Conservation (phyloP, 2,888 invertebrate genomes). For the Syrphus vitripennis region DNA sequence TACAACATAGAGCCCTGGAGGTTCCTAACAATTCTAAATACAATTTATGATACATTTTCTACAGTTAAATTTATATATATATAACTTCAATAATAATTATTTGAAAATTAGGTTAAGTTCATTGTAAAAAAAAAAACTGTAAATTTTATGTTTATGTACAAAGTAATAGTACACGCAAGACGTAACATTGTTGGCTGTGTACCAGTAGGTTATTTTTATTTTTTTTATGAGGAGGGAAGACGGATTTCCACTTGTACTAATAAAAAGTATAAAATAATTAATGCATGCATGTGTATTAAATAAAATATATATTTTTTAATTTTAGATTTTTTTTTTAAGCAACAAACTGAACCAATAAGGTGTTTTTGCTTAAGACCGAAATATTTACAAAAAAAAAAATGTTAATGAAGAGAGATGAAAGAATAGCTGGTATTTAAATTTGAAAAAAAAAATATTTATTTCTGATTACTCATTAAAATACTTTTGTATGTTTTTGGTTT, state of each 20-base stretch:
- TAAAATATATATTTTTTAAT: neutral
- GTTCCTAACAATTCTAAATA: conserved; percentile 66
- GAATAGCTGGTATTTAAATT: neutral
- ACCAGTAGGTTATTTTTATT: neutral
- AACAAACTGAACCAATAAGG: neutral
- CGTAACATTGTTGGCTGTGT: neutral
- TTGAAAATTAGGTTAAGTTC: conserved; percentile 18
- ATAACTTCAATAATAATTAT: conserved; percentile 49
- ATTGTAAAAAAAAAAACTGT: conserved; percentile 24
- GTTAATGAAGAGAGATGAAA: conserved; percentile 23
- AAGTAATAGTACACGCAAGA: conserved; percentile 16
- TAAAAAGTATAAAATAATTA: neutral
- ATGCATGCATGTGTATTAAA: conserved; percentile 27
- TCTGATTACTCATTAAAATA: neutral
- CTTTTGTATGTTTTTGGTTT: neutral
- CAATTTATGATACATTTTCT: conserved; percentile 68
- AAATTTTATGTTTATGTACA: conserved; percentile 9
- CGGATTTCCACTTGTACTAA: conserved; percentile 34
- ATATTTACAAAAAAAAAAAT: neutral
- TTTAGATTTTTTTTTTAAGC: neutral
- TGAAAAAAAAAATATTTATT: neutral
- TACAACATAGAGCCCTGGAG: conserved; percentile 60
- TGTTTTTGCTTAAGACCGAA: neutral
- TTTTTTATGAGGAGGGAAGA: conserved; percentile 41
- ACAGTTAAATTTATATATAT: conserved; percentile 49